Conservation (phyloP, 2,888 invertebrate species). For the Standfussiana lucernea region DNA sequence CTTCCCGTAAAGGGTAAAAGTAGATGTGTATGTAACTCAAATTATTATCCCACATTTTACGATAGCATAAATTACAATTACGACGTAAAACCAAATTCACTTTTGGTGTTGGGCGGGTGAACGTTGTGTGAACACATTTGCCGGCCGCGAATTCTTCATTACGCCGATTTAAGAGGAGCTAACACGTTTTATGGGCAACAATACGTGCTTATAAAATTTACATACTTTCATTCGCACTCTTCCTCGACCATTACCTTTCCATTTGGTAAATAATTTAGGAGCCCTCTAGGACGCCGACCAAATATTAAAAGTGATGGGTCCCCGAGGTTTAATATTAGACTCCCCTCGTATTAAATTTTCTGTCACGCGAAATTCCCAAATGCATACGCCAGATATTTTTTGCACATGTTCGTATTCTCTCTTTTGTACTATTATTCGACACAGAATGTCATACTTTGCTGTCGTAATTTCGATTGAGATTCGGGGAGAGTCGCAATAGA, state of each 20-base stretch:
- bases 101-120: slow-evolving; percentile 71
- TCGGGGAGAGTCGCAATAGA: slow-evolving; percentile 70
- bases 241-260: slow-evolving; percentile 90
- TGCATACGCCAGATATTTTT: slow-evolving; percentile 90
- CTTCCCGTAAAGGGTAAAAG: slow-evolving; percentile 47
- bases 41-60: slow-evolving; percentile 64
- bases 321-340: slow-evolving; percentile 90
- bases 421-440: slow-evolving; percentile 88
- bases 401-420: slow-evolving; percentile 90
- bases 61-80: slow-evolving; percentile 80
- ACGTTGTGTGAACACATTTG: slow-evolving; percentile 73
- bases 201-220: slow-evolving; percentile 89
- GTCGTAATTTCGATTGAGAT: slow-evolving; percentile 79
- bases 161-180: slow-evolving; percentile 78
- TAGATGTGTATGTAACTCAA: slow-evolving; percentile 40
- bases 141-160: slow-evolving; percentile 81
- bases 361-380: slow-evolving; percentile 91
- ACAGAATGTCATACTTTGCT: slow-evolving; percentile 87
- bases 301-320: slow-evolving; percentile 91
- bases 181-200: slow-evolving; percentile 84
- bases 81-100: slow-evolving; percentile 80
- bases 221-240: slow-evolving; percentile 89
- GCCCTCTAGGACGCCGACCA: slow-evolving; percentile 89
- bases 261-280: slow-evolving; percentile 91
- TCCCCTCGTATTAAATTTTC: slow-evolving; percentile 91